Base-by-base conservation (phyloP, 2,797 vertebrate species). In the Oceanodroma leucorhoa region DNA sequence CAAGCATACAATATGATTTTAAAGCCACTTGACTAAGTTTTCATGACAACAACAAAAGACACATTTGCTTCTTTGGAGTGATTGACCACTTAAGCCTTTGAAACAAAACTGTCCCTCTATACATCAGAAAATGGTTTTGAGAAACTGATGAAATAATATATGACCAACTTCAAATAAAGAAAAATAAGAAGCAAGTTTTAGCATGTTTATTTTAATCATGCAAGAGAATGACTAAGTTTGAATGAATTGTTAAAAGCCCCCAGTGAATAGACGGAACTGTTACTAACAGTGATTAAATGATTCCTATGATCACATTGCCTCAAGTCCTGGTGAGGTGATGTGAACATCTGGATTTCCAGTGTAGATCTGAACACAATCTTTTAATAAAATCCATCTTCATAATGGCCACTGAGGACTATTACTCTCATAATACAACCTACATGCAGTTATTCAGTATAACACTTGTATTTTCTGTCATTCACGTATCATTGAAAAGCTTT, bases 301-400 rank as follows among this genome's bases (percentile, higher is more conserved):
- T 45, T 91, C 82, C 58, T 89, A 19, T 26, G 8, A 90, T 73
- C 66, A 77, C 45, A 87, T 46, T 54, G 83, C 57, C 78, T 92
- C 60, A 50, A 71, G 78, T 73, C 48, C 34, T 71, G 36, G 48
- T 92, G 84, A 95, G 87, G 84, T 83, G 87, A 94, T 78, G 38
- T 0, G 0, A 94, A 91, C 90, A 94, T 93, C 89, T 93, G 83
- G 48, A 82, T 77, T 92, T 89, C 48, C 64, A 67, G 48, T 8
- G 23, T 6, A 80, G 55, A 80, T 73, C 67, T 92, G 71, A 92
- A 89, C 32, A 53, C 14, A 88, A 50, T 32, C 45, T 75, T 87
- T 76, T 80, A 89, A 91, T 89, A 83, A 96, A 94, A 83, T 78
- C 41, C 50, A 87, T 78, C 89, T 92, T 94, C 78, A 40, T 69